Evolutionary conservation across 2,113 vertebrate species (phyloP).

Genomic region (Nibea albiflora): DNA sequence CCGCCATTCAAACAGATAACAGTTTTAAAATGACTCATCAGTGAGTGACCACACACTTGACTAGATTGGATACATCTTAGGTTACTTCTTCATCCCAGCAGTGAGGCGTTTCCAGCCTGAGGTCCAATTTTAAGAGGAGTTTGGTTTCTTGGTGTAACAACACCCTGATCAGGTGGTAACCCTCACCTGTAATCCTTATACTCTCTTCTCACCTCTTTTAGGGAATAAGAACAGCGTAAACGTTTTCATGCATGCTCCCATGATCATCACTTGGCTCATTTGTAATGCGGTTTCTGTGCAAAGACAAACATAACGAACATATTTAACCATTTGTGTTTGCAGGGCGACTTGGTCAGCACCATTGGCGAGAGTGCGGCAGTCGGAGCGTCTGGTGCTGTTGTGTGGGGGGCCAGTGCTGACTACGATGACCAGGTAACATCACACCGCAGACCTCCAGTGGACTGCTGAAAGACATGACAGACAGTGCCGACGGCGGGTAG

Average conservation of each 20-base stretch:
- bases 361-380: slow-evolving; percentile 73
- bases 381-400: slow-evolving; percentile 66
- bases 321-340: slow-evolving; percentile 26
- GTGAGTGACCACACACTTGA: slow-evolving; percentile 36
- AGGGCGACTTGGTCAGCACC: slow-evolving; percentile 74
- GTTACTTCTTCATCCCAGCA: slow-evolving; percentile 53
- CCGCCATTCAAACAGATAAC: slow-evolving; percentile 9
- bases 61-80: slow-evolving; percentile 56
- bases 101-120: slow-evolving; percentile 39
- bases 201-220: slow-evolving; percentile 34
- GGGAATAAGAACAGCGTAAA: not conserved
- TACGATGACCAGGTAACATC: slow-evolving; percentile 71
- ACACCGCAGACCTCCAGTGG: slow-evolving; percentile 52
- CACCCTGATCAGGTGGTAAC: slow-evolving; percentile 54
- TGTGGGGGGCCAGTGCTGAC: slow-evolving; percentile 73
- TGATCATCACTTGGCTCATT: not conserved
- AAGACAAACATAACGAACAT: not conserved
- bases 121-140: slow-evolving; percentile 58
- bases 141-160: slow-evolving; percentile 76
- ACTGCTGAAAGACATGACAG: slow-evolving; percentile 34
- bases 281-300: not conserved
- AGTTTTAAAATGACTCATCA: slow-evolving; percentile 24
- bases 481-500: not conserved
- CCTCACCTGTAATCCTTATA: slow-evolving; percentile 43
- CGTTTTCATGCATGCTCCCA: not conserved